Evolutionary conservation across 2,888 invertebrate species (phyloP), one percentile per base, ranked within the genome.

Genomic region (Protonemura montana): DNA sequence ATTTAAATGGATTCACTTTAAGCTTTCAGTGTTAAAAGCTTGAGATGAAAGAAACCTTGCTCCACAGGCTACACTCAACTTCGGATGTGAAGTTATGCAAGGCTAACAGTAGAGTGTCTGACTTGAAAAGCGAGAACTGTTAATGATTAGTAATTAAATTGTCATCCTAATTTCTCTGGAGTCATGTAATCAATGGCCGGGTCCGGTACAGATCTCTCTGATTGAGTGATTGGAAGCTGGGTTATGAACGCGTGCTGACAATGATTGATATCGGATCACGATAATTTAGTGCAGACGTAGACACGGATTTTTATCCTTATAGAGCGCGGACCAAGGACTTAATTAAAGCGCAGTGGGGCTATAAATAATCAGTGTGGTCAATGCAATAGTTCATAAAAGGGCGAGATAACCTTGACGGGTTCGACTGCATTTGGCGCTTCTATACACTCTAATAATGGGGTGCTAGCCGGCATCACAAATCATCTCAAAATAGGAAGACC

Each of bases 121-220:
- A 16, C 59, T 59, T 21, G 7, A 59, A 59, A 59, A 59, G 59
- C 21, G 59, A 59, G 59, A 21, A 59, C 16, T 59, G 59, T 59
- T 77, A 28, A 85, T 28, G 27, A 85, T 77, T 76, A 6, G 28
- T 30, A 27, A 77, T 35, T 30, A 29, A 85, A 30, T 2, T 76
- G 26, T 80, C 86, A 41, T 86, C 35, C 28, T 41, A 80, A 42
- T 42, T 30, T 41, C 26, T 85, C 80, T 76, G 28, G 21, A 77
- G 35, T 29, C 42, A 76, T 26, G 26, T n/a, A 78, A 80, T 28
- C 25, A 21, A 78, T 78, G 41, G 76, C 30, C 42, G 85, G 85
- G 59, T 85, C 85, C 76, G 25, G 85, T 76, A 30, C 35, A 26
- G 85, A 85, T 77, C 85, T 59, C 59, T 59, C 59, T 59, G 59